Base-by-base conservation (phyloP, 2,888 invertebrate species). In the Eupithecia centaureata region DNA sequence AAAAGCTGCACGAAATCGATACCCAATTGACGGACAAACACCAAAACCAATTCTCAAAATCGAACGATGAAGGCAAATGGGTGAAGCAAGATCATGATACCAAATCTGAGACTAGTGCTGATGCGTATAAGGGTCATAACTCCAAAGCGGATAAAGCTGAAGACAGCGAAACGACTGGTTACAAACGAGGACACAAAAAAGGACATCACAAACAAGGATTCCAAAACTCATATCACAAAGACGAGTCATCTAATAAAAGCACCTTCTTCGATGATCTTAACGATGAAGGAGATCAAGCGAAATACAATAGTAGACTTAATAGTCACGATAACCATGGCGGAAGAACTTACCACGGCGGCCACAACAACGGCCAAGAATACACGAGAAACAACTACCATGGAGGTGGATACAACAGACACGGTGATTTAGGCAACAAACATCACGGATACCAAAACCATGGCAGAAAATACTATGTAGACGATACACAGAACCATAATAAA, bases 121-220 rank as follows among this genome's bases (percentile, higher is more conserved):
- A 91, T 73, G 86, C 89, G 1, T 93, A 91, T 72, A 86, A 88
- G 61, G 94, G 94, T 12, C 88, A 91, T 63, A 88, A 88, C 28
- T 78, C 82, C 15, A 86, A 92, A 70, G 86, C 90, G 71, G 92
- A 94, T 67, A 91, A 93, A 79, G 85, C 83, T 1, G 93, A 94
- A 74, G 92, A 92, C 58, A 91, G 86, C 65, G 84, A 88, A 65
- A 85, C 91, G 0, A 83, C 82, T 15, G 91, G 92, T 13, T 90
- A 77, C 63, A 94, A 94, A 74, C 87, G 90, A 65, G 94, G 91
- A 0, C 95, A 95, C 73, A 95, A 95, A 78, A 95, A 95, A 81
- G 96, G 96, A 4, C 95, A 95, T 73, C 95, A 95, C 75, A 95
- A 95, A 66, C 94, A 95, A 73, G 96, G 96, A 22, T 96, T 95